Conservation (phyloP, 2,113 vertebrate species). For the Actenoides hombroni region DNA sequence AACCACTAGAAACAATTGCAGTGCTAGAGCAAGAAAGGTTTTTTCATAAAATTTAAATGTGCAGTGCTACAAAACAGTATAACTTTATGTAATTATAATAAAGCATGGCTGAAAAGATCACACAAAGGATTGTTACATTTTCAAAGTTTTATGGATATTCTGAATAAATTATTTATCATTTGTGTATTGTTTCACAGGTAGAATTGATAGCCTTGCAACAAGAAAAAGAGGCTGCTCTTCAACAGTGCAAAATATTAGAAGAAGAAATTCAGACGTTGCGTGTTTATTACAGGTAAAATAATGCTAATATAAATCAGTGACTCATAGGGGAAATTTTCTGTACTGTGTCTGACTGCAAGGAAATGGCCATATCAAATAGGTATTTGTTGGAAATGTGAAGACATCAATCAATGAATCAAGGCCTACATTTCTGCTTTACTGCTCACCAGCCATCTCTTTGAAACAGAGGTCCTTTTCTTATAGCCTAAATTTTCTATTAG, state of each 20-base stretch:
- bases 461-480: conserved; percentile 4
- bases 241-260: conserved; percentile 77
- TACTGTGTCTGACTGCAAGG: conserved; percentile 11
- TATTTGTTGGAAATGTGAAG: conserved; percentile 50
- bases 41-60: background rate
- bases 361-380: conserved; percentile 59
- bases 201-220: conserved; percentile 73
- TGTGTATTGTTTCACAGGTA: conserved; percentile 61
- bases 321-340: conserved; percentile 39
- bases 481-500: background rate
- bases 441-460: conserved; percentile 36
- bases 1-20: background rate
- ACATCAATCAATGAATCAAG: conserved; percentile 58
- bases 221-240: conserved; percentile 77
- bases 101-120: background rate
- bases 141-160: background rate
- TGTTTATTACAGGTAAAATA: conserved; percentile 83
- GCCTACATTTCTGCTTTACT: conserved; percentile 42
- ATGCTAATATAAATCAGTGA: conserved; percentile 33
- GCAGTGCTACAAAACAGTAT: background rate
- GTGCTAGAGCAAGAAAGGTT: background rate
- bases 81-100: background rate
- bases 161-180: background rate
- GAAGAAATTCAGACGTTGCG: conserved; percentile 79
- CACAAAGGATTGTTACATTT: background rate